Conservation (phyloP, 2,113 vertebrate species). For the Turnix velox region DNA sequence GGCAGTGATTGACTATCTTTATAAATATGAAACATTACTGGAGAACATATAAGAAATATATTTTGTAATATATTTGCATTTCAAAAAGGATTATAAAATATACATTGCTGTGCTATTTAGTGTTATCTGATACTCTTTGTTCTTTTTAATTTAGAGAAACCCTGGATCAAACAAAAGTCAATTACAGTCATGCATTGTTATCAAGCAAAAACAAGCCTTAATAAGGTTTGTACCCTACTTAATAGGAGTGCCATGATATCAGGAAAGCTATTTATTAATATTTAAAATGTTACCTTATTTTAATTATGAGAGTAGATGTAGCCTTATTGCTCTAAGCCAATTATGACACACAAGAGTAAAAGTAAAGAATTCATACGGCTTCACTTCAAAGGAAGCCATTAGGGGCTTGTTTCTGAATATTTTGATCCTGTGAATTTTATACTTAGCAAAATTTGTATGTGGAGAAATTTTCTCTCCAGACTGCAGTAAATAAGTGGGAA, state of each 20-base stretch:
- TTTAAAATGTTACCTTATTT: conserved; percentile 53
- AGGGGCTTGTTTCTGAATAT: not conserved
- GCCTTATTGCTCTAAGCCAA: conserved; percentile 16
- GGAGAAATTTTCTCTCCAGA: not conserved
- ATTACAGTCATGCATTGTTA: conserved; percentile 11
- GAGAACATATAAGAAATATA: not conserved
- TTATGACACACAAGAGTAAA: not conserved
- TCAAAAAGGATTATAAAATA: conserved; percentile 23
- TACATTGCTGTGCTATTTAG: conserved; percentile 14
- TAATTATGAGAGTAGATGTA: conserved; percentile 25
- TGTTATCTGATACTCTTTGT: conserved; percentile 42
- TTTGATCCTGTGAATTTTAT: conserved; percentile 5
- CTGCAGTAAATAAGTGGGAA: not conserved
- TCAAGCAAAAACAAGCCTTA: conserved; percentile 28
- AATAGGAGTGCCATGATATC: not conserved
- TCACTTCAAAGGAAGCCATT: conserved; percentile 44
- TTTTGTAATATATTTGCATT: conserved; percentile 23
- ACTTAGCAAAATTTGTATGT: not conserved
- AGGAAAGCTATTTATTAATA: conserved; percentile 34
- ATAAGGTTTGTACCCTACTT: conserved; percentile 5
- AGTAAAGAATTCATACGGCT: conserved; percentile 32
- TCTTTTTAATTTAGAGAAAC: conserved; percentile 54
- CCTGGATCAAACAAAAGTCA: conserved; percentile 32
- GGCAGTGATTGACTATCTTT: not conserved
- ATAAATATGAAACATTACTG: not conserved